Conservation (phyloP, 2,888 invertebrate species). For the Odontomyia ornata region DNA sequence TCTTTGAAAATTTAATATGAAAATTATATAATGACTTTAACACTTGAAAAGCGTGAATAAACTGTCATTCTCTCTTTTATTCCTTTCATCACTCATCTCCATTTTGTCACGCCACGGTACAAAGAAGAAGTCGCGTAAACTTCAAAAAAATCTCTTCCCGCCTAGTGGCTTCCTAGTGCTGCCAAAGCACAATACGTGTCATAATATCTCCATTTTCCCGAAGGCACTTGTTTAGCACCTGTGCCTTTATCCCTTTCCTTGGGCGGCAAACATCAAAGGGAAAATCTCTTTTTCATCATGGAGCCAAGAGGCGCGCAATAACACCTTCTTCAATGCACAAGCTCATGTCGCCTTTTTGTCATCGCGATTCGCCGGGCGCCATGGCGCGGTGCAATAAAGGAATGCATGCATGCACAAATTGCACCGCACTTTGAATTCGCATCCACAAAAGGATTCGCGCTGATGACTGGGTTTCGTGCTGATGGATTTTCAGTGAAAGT, state of each 20-base stretch:
- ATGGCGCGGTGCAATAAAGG: neutral
- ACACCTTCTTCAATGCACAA: constrained; percentile 30
- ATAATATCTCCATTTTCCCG: neutral
- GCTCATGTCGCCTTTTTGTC: constrained; percentile 1
- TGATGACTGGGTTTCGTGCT: neutral
- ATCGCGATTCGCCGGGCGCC: neutral
- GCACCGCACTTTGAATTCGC: neutral
- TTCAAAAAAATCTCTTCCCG: too few relatives aligned
- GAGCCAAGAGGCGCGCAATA: constrained; percentile 36
- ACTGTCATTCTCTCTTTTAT: neutral
- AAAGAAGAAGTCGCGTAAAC: neutral
- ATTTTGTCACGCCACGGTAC: constrained; percentile 9
- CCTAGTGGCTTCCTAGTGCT: neutral
- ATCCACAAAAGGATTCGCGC: neutral
- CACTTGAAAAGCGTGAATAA: constrained; percentile 28
- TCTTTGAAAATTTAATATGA: constrained; percentile 2
- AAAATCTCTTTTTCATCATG: constrained; percentile 8
- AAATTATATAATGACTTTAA: constrained; percentile 10
- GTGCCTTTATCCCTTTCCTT: neutral
- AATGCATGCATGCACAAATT: neutral
- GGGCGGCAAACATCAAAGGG: constrained; percentile 29
- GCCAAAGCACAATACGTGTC: neutral
- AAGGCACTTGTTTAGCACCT: constrained; percentile 24
- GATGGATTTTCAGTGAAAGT: constrained; percentile 28
- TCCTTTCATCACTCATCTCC: constrained; percentile 5